Conservation (phyloP, 2,888 invertebrate species). For the Scaptomyza caliginosa region DNA sequence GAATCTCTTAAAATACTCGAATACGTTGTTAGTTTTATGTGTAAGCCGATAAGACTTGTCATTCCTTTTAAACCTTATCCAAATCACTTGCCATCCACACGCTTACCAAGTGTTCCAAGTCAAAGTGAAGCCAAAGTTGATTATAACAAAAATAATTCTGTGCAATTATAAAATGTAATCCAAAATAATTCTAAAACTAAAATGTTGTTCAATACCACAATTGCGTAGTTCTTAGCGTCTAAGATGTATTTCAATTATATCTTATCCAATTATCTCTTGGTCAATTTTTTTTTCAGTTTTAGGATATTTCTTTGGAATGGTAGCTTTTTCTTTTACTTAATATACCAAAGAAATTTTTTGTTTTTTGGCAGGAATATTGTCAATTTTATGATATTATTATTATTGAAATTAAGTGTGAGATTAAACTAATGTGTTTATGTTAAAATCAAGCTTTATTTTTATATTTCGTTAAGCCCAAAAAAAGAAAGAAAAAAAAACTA, state of each 20-base stretch:
- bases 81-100: conserved; percentile 57
- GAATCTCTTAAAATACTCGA: conserved; percentile 60
- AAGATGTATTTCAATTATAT: conserved; percentile 45
- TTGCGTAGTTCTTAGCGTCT: conserved; percentile 58
- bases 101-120: conserved; percentile 66
- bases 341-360: conserved; percentile 68
- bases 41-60: conserved; percentile 41
- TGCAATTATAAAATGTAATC: conserved; percentile 68
- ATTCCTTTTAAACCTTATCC: conserved; percentile 21
- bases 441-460: conserved; percentile 70
- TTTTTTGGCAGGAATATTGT: conserved; percentile 30
- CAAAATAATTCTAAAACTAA: conserved; percentile 55
- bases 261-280: conserved; percentile 32
- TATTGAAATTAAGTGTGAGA: conserved; percentile 41
- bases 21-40: conserved; percentile 50
- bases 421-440: conserved; percentile 56
- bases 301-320: conserved; percentile 27
- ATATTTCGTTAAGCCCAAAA: conserved; percentile 50
- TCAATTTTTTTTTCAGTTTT: conserved; percentile 53
- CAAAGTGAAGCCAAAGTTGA: conserved; percentile 75
- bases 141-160: conserved; percentile 54
- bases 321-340: conserved; percentile 62
- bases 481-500: no score
- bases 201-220: conserved; percentile 65
- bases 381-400: conserved; percentile 51